Evolutionary conservation across 1,140 invertebrate genomes (phyloP), one percentile per base, ranked within the genome.

Genomic region (Bradynema listronoti): DNA sequence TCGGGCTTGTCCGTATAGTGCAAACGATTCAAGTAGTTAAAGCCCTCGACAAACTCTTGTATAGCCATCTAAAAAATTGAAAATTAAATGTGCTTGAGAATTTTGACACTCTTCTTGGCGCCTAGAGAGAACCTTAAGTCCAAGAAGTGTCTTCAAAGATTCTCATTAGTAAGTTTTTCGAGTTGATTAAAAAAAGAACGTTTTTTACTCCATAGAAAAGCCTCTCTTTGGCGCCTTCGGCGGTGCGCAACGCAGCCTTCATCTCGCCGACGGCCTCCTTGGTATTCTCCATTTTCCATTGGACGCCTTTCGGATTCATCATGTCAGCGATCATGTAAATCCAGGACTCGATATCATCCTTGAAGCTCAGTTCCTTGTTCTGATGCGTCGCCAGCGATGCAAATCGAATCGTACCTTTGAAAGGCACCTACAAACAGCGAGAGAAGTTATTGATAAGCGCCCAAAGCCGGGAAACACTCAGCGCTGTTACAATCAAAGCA

Each of bases 321-420:
- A 75, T 41, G 46, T 71, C 67, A 1, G 62, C 22, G 14, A 73
- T 24, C 19, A 73, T 36, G 25, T 73, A 73, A 19, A 73, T 55
- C 69, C 69, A 72, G 36, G 30, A 42, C 42, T 72, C 69, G 32
- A 61, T 64, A 42, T 72, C 69, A 42, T 72, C 69, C 19, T 72
- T 72, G 16, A 45, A 53, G 6, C 68, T 54, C 3, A 69, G 14
- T 33, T 72, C 69, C n/a, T 52, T 14, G 4, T 45, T 25, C 27
- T 45, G 49, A 39, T 71, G 68, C 25, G 59, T 69, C 1, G 58
- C 29, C 16, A 71, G 22, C 0, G 68, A 52, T 2, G 68, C 68
- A 39, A 66, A 71, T 19, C 62, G 58, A 11, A 71, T 30, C 4
- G 68, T 71, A 36, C 68, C 68, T 27, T 69, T 69, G 58, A 69